Percentiles rank a stretch among this genome's conserved stretches.
Conservation (phyloP, 2,888 invertebrate genomes). For the Harpalus rufipes region DNA sequence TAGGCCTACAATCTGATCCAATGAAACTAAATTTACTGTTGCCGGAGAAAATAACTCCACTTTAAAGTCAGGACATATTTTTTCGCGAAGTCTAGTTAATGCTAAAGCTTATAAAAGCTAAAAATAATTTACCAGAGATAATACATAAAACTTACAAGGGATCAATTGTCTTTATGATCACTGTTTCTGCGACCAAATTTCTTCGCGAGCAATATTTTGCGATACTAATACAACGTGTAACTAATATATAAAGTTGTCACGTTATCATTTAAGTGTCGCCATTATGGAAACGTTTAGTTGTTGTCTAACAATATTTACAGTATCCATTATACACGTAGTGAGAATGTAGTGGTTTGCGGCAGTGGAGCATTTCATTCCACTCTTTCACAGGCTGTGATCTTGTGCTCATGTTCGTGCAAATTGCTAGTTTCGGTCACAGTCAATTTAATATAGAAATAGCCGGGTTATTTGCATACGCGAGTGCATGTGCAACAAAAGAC, state of each 20-base stretch:
- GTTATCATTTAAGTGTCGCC: neutral
- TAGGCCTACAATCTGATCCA: too few relatives aligned
- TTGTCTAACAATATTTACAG: neutral
- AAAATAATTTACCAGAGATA: too few relatives aligned
- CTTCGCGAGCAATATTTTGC: too few relatives aligned
- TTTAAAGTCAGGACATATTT: too few relatives aligned
- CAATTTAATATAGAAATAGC: slow-evolving; percentile 65
- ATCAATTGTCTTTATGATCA: too few relatives aligned
- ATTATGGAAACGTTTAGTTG: neutral
- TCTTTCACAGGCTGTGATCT: neutral
- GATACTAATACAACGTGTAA: too few relatives aligned
- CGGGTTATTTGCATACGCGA: slow-evolving; percentile 60
- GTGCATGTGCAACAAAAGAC: slow-evolving; percentile 9
- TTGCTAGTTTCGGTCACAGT: slow-evolving; percentile 61
- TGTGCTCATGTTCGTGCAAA: slow-evolving; percentile 23
- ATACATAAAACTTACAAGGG: too few relatives aligned
- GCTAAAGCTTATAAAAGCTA: too few relatives aligned
- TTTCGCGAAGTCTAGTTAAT: too few relatives aligned
- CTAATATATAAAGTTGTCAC: neutral
- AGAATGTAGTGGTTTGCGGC: neutral
- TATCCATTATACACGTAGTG: neutral
- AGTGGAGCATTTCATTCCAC: neutral
- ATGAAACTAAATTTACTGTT: too few relatives aligned
- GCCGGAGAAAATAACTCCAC: too few relatives aligned
- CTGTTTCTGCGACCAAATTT: too few relatives aligned